These are phyloP conservation scores for Graphium colonna DNA, from an alignment of 2,888 invertebrate species.

Conservation along the genomic window DNA sequence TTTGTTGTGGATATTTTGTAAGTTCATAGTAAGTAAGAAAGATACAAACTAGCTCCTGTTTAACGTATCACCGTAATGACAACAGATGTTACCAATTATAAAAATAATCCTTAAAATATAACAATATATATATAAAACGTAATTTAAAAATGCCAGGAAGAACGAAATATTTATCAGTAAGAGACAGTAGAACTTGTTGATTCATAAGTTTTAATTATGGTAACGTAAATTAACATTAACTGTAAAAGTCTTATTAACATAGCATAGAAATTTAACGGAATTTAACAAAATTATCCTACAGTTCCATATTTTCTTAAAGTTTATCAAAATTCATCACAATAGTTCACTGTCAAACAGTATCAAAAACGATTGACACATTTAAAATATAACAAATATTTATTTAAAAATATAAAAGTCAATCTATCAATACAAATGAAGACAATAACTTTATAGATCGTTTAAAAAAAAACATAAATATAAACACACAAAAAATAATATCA, in stretches of 20 bases:
- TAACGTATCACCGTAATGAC: too few species aligned
- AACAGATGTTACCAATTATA: too few species aligned
- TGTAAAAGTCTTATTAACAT: not conserved
- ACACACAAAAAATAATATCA: too few species aligned
- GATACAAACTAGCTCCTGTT: too few species aligned
- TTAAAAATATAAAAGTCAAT: not conserved
- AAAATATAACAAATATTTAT: not conserved
- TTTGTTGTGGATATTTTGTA: slow-evolving; percentile 6
- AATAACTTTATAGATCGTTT: not conserved
- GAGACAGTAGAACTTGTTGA: too few species aligned
- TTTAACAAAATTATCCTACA: not conserved
- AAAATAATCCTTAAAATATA: too few species aligned
- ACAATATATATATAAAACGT: too few species aligned
- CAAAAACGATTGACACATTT: not conserved
- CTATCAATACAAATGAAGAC: not conserved
- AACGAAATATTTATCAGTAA: too few species aligned
- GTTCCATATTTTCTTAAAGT: not conserved
- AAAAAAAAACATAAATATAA: too few species aligned
- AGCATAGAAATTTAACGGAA: not conserved
- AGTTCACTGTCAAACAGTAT: slow-evolving; percentile 21
- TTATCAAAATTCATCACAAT: not conserved
- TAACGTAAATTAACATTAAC: not conserved
- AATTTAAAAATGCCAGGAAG: too few species aligned
- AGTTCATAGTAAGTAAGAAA: not conserved
- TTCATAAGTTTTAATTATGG: too few species aligned